phyloP scores from a whole-genome alignment of 2,113 vertebrate species.

The Esox niger region DNA sequence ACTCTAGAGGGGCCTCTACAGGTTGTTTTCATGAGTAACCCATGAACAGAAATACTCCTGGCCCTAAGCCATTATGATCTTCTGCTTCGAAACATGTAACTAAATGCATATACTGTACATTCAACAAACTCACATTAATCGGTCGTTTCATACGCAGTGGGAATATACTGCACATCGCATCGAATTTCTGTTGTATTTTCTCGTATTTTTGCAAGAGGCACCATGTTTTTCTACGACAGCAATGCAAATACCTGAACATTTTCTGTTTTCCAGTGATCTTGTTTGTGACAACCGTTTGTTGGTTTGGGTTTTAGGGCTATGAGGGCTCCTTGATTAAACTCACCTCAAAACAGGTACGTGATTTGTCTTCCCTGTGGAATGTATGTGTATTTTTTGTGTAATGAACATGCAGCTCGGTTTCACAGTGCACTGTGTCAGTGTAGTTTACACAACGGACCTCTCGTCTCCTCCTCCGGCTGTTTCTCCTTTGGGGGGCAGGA shows the following conservation, averaged over 20 bases:
- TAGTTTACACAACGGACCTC: conserved; percentile 4
- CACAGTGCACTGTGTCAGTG: conserved; percentile 7
- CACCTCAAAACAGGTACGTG: conserved; percentile 76
- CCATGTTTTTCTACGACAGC: too few species aligned
- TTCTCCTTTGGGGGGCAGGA: neutral
- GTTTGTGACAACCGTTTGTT: neutral
- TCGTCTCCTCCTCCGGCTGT: conserved; percentile 26
- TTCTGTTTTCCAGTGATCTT: too few species aligned
- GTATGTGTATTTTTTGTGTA: too few species aligned
- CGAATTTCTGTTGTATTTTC: neutral
- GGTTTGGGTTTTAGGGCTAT: conserved; percentile 68
- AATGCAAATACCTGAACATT: neutral
- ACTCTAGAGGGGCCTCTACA: conserved; percentile 21
- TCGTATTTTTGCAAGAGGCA: too few species aligned
- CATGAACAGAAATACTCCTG: neutral
- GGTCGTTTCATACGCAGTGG: too few species aligned
- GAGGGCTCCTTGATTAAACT: conserved; percentile 78
- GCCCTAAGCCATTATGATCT: neutral
- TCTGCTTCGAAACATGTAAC: neutral
- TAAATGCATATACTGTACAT: neutral
- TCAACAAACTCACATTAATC: neutral
- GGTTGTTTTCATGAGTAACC: conserved; percentile 34
- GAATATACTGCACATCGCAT: too few species aligned
- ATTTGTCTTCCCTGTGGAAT: conserved; percentile 8
- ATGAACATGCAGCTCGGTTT: conserved; percentile 18